Evolutionary conservation across 2,888 invertebrate species (phyloP), one percentile per base, ranked within the genome.

Genomic region (Apotomis capreana): DNA sequence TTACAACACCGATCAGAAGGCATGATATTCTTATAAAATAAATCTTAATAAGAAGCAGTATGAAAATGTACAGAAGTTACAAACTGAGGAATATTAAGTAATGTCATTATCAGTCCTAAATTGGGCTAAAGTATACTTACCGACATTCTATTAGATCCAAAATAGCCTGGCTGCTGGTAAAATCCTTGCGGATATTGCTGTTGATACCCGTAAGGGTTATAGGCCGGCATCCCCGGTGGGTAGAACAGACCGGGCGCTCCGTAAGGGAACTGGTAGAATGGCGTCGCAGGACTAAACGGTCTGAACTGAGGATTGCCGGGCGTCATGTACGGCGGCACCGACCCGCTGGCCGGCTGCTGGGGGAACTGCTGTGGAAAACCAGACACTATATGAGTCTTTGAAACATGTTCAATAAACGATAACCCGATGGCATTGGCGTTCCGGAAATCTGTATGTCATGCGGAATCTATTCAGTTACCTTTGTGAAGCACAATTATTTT

Each of bases 211-310:
- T 91, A 93, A 0, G 93, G 93, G 79, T 92, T 93, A 85, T 89
- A 92, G 51, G 83, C 91, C 54, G 83, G 85, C 44, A 87, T 69
- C 12, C 84, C 83, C 3, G 83, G 86, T 3, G 89, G 91, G 81
- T 91, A 92, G 83, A 87, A 91, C 78, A 91, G 76, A 6, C 85
- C 80, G 65, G 91, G 82, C 69, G 90, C 83, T 87, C 88, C 77
- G 83, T 91, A 89, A 36, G 94, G 92, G 78, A 92, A 91, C 77
- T 94, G 94, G 81, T 94, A 94, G 80, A 92, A 91, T 0, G 91
- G 87, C 58, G 88, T 83, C 44, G 87, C 86, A 59, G 83, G 81
- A 70, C 84, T 88, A 82, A 88, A 94, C 0, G 94, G 94, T 15
- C 94, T 87, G 82, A 89, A 94, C 74, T 94, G 90, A 0, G 91